phyloP scores from a whole-genome alignment of 2,888 invertebrate genomes.

The Anthophora plumipes region DNA sequence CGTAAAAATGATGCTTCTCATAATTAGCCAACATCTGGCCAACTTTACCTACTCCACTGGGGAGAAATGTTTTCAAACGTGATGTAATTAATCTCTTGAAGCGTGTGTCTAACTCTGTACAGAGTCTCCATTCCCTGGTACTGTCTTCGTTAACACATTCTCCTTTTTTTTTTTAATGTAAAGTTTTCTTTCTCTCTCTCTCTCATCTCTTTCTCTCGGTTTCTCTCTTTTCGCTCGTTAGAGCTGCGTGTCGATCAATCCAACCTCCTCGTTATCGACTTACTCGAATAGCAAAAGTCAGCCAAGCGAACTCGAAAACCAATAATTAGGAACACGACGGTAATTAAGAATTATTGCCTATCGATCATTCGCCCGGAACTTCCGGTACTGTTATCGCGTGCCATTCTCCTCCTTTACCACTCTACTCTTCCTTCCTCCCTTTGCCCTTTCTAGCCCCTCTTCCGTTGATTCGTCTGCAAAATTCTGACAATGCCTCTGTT shows the following conservation, averaged over 20 bases:
- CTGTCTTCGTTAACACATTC: neutral
- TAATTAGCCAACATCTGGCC: neutral
- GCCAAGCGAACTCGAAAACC: conserved; percentile 48
- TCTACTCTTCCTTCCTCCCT: neutral
- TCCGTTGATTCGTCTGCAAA: neutral
- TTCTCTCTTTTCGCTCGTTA: conserved; percentile 16
- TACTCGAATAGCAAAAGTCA: conserved; percentile 40
- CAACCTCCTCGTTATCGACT: conserved; percentile 41
- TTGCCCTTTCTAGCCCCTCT: neutral
- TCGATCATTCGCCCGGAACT: conserved; percentile 50
- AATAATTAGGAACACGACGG: conserved; percentile 62
- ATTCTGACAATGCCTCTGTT: neutral
- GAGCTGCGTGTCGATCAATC: conserved; percentile 33
- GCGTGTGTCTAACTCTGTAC: neutral
- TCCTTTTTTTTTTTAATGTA: neutral
- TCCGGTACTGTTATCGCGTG: conserved; percentile 12
- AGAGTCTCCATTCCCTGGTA: neutral
- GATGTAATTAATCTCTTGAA: neutral
- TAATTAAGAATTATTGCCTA: conserved; percentile 68
- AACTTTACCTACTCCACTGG: neutral
- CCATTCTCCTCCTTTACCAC: neutral
- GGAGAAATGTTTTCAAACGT: neutral
- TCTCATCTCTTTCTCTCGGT: neutral
- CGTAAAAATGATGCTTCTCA: neutral
- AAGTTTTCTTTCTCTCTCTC: neutral